Percentiles rank a stretch among this genome's conserved stretches.
These are phyloP conservation scores for Dicycla oo DNA, from an alignment of 2,888 invertebrate species.

Conservation along the genomic window DNA sequence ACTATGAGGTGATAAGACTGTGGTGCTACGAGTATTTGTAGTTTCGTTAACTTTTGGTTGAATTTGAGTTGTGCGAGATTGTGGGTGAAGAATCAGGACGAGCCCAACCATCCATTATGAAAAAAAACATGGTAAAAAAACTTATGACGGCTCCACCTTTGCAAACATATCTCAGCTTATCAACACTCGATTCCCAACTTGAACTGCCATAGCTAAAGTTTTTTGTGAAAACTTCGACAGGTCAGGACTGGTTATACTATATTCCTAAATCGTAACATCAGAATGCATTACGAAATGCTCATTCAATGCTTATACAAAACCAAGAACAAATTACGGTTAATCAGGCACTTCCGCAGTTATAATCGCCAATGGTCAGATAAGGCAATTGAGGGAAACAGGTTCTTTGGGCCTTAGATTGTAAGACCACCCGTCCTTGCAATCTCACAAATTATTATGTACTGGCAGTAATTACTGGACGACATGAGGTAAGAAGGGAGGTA, in stretches of 20 bases:
- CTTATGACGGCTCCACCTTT: neutral
- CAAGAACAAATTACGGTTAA: conserved; percentile 43
- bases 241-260: neutral
- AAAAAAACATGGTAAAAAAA: neutral
- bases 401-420: conserved; percentile 40
- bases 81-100: neutral
- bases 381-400: conserved; percentile 42
- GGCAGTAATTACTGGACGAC: conserved; percentile 17
- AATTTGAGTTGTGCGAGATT: neutral
- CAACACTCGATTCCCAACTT: conserved; percentile 8
- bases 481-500: neutral
- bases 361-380: conserved; percentile 42
- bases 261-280: neutral
- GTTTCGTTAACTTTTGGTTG: neutral
- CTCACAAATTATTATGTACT: conserved; percentile 34
- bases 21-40: neutral
- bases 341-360: conserved; percentile 35
- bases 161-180: conserved; percentile 23
- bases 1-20: conserved; percentile 40
- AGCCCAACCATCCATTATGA: too few relatives aligned
- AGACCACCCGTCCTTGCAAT: conserved; percentile 42
- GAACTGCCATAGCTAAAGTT: conserved; percentile 10
- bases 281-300: neutral
- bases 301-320: conserved; percentile 7
- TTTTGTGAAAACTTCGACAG: neutral